A percentile compares a stretch with the other conserved stretches of the same genome.
phyloP scores from a whole-genome alignment of 1,140 invertebrate genomes.

The Habropoda laboriosa region DNA sequence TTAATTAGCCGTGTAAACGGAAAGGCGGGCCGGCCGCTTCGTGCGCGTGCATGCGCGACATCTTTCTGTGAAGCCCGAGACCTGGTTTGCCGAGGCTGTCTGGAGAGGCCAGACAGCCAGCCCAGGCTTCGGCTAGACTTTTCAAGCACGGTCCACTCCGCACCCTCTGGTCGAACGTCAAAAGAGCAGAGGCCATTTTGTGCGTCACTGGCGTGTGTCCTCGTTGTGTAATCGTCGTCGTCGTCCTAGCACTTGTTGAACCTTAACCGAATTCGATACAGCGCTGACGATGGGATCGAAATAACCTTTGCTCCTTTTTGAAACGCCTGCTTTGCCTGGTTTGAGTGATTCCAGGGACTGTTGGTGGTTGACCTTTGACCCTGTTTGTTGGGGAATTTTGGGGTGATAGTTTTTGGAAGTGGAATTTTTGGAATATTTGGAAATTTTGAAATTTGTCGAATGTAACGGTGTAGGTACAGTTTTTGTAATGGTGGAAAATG shows the following conservation, averaged over 20 bases:
- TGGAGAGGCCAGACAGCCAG: conserved; percentile 18
- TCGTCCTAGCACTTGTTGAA: conserved; percentile 73
- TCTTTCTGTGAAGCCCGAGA: neutral
- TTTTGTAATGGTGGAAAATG: too few species aligned
- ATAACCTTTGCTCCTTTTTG: too few species aligned
- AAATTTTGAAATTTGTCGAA: too few species aligned
- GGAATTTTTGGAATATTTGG: too few species aligned
- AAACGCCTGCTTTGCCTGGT: too few species aligned
- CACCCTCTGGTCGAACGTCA: conserved; percentile 63
- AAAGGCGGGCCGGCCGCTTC: too few species aligned
- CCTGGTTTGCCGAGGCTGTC: neutral
- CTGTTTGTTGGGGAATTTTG: too few species aligned
- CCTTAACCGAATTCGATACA: conserved; percentile 46
- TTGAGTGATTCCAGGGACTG: too few species aligned
- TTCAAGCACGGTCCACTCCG: conserved; percentile 60
- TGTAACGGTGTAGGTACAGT: too few species aligned
- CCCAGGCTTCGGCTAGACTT: conserved; percentile 49
- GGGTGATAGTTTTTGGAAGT: too few species aligned
- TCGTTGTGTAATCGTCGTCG: neutral
- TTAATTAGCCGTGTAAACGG: conserved; percentile 64
- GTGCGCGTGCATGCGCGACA: conserved; percentile 3
- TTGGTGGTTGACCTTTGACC: too few species aligned
- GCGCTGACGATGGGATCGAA: neutral
- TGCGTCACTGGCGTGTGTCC: conserved; percentile 24
- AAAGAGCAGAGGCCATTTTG: conserved; percentile 68